These are phyloP conservation scores for Coregonus clupeaformis DNA, from an alignment of 2,113 vertebrate species.

Conservation along the genomic window DNA sequence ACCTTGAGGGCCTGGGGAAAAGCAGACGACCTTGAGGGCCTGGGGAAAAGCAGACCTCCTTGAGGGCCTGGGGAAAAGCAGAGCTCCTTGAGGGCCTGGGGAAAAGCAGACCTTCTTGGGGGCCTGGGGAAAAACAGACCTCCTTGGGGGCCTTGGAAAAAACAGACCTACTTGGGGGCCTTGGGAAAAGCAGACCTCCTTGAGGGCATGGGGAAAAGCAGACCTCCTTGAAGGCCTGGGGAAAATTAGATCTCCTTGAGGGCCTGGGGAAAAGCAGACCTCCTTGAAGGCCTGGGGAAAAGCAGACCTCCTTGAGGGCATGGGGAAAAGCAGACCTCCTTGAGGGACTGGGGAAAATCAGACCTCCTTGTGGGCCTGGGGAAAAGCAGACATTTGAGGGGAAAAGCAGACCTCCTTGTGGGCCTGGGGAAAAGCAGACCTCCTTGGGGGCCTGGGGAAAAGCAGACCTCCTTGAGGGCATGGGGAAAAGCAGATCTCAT, in stretches of 20 bases:
- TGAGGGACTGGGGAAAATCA: not conserved
- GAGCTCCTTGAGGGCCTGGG: constrained; percentile 13
- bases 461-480: constrained; percentile 9
- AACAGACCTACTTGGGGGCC: constrained; percentile 10
- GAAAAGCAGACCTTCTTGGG: constrained; percentile 3
- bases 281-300: not conserved
- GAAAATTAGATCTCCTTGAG: constrained; percentile 4
- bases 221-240: constrained; percentile 13
- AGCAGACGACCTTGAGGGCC: constrained; percentile 8
- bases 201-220: not conserved
- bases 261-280: not conserved
- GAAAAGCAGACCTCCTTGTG: constrained; percentile 3
- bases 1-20: not conserved
- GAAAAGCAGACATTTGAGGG: too few relatives aligned
- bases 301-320: constrained; percentile 9
- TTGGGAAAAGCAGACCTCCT: not conserved
- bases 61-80: not conserved
- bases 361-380: constrained; percentile 16
- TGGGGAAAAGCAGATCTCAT: not conserved
- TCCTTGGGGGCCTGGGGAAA: not conserved
- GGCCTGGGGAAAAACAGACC: not conserved
- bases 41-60: not conserved
- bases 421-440: not conserved
- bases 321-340: not conserved
- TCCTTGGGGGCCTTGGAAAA: not conserved